Conservation (phyloP, 2,797 vertebrate genomes). For the Chromobotia macracanthus region DNA sequence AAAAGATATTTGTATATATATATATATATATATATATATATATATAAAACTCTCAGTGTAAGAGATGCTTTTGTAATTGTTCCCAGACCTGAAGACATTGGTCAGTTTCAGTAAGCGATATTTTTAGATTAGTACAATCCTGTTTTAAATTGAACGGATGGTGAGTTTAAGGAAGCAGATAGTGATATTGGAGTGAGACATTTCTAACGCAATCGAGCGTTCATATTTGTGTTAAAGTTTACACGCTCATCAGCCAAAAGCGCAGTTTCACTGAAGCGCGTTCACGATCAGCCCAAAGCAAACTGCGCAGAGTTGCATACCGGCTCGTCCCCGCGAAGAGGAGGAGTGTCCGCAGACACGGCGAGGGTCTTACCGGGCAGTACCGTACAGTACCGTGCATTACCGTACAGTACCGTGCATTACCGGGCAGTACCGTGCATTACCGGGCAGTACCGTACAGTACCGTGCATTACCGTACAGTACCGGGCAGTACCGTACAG, state of each 20-base stretch:
- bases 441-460: no score
- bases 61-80: conserved; percentile 28
- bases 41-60: not conserved
- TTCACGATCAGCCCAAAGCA: conserved; percentile 28
- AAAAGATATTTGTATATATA: no score
- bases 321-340: conserved; percentile 41
- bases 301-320: conserved; percentile 2
- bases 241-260: conserved; percentile 29
- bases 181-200: no score
- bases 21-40: not conserved
- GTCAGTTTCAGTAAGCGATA: not conserved
- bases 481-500: no score
- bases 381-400: conserved; percentile 47
- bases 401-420: conserved; percentile 65
- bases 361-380: conserved; percentile 55
- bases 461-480: no score
- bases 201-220: not conserved
- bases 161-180: not conserved
- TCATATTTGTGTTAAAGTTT: conserved; percentile 17
- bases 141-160: not conserved
- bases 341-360: conserved; percentile 63
- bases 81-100: conserved; percentile 32
- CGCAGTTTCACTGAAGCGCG: conserved; percentile 20
- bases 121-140: no score
- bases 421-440: no score